A percentile compares a stretch with the other conserved stretches of the same genome.
Conservation (phyloP, 2,113 vertebrate genomes). For the Lonchura striata region DNA sequence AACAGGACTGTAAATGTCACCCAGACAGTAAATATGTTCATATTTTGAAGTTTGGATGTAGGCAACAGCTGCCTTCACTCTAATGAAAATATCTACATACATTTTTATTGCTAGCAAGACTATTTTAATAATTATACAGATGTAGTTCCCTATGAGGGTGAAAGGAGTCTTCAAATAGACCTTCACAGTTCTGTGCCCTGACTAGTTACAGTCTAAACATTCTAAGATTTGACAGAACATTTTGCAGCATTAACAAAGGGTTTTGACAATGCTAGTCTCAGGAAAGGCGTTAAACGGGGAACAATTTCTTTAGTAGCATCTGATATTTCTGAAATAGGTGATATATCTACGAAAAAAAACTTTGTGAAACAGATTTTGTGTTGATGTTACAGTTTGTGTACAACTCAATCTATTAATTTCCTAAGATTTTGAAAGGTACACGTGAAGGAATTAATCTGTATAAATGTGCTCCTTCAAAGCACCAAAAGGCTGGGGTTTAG, state of each 20-base stretch:
- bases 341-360: not conserved
- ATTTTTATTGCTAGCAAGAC: not conserved
- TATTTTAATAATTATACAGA: not conserved
- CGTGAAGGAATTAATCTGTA: not conserved
- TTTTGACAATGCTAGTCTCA: not conserved
- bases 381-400: not conserved
- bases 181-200: not conserved
- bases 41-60: not conserved
- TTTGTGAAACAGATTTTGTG: not conserved
- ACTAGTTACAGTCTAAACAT: not conserved
- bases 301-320: not conserved
- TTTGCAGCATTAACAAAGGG: not conserved
- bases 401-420: not conserved
- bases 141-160: not conserved
- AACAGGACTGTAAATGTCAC: not conserved
- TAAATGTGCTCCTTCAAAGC: not conserved
- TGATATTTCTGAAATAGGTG: not conserved
- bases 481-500: not conserved
- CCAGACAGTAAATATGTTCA: not conserved
- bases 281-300: not conserved
- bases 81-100: not conserved
- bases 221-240: not conserved
- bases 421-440: not conserved
- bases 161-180: not conserved
- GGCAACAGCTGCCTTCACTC: not conserved